Conservation (phyloP, 2,797 vertebrate species). For the Neosilurus hyrtlii region DNA sequence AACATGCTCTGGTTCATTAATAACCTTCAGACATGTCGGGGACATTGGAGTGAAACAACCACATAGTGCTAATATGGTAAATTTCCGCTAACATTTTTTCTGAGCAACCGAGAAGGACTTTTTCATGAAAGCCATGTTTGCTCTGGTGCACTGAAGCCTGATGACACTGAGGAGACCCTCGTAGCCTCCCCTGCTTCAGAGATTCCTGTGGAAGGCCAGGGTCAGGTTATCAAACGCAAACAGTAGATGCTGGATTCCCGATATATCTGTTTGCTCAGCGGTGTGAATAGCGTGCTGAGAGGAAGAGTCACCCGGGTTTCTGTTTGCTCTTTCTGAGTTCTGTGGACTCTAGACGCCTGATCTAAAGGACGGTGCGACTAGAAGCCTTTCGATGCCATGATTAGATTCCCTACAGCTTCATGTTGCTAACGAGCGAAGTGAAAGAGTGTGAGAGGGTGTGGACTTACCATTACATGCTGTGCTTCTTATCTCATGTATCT, state of each 20-base stretch:
- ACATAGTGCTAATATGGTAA: not conserved
- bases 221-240: slow-evolving; percentile 69
- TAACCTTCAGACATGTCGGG: not conserved
- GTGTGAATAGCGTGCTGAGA: slow-evolving; percentile 70
- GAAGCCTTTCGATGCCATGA: slow-evolving; percentile 46
- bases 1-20: not conserved
- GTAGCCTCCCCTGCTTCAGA: slow-evolving; percentile 2
- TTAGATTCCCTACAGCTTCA: slow-evolving; percentile 70
- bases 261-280: slow-evolving; percentile 74
- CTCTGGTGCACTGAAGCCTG: not conserved
- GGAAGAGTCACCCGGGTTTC: slow-evolving; percentile 43
- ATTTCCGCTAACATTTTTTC: not conserved
- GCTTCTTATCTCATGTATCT: slow-evolving; percentile 44
- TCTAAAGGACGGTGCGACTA: slow-evolving; percentile 19
- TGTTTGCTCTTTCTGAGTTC: slow-evolving; percentile 47
- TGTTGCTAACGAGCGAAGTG: slow-evolving; percentile 62
- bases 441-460: slow-evolving; percentile 52
- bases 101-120: slow-evolving; percentile 1
- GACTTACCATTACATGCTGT: slow-evolving; percentile 34
- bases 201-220: slow-evolving; percentile 58
- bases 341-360: slow-evolving; percentile 15
- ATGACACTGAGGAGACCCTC: not conserved
- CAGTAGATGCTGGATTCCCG: slow-evolving; percentile 65
- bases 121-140: slow-evolving; percentile 16
- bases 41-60: not conserved